Base-by-base conservation (phyloP, 37 sponge, comb jelly and placozoan species). In the Cladorhizidae sp. region DNA sequence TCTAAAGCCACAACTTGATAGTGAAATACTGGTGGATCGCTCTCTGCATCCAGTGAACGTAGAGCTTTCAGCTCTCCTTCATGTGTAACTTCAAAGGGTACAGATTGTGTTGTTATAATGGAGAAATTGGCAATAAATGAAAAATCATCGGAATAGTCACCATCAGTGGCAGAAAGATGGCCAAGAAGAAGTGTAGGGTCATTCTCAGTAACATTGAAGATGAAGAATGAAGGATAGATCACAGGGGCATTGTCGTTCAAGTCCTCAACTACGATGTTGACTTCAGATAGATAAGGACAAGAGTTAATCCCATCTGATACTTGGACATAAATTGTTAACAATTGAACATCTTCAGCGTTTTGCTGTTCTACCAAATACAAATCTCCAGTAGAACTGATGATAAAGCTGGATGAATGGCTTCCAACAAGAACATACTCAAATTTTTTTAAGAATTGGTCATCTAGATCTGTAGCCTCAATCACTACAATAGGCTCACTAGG, bases 1-100 rank as follows among this genome's bases (percentile, higher is more conserved):
- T 89, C 89, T 25, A 67, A 68, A 29, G 89, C 89, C 40, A 40
- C 39, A 23, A 83, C 80, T 28, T 75, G 67, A 58, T 79, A 69
- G 17, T 58, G 31, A 36, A 77, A 85, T 12, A 79, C 15, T 0
- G 15, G 23, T 28, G 72, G 77, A 25, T 69, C 73, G 14, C 18
- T 52, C 40, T 89, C 89, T 32, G 84, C 84, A 74, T 89, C 89
- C 55, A 89, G 72, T n/a, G 84, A 54, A 21, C 69, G 42, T 5
- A 40, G 32, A 42, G 77, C 35, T 20, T 64, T 31, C 20, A 89
- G n/a, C 33, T 58, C 75, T 33, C 89, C 89, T 23, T 31, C 38
- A 9, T 52, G 29, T 32, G 73, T 69, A 8, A 89, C 14, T 5
- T 2, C 65, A 28, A 83, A 61, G 25, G 84, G 67, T 3, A 77